These are phyloP conservation scores for Pangasius krempfi DNA, from an alignment of 2,797 vertebrate genomes.

Conservation along the genomic window DNA sequence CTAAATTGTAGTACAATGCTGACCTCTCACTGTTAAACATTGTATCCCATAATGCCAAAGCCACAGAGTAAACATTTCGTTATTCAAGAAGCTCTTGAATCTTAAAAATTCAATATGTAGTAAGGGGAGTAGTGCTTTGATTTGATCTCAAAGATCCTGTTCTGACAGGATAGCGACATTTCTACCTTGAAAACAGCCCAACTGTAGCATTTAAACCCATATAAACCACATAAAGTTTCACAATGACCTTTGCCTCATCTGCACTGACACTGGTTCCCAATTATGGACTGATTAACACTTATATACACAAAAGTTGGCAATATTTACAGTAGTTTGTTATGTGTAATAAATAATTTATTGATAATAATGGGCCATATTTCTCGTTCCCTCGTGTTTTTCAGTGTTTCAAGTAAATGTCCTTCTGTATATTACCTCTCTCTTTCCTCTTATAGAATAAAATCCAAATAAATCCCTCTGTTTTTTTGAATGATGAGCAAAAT, in stretches of 20 bases:
- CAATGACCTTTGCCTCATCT: background rate
- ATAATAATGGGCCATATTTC: background rate
- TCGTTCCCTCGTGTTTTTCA: background rate
- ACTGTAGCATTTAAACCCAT: background rate
- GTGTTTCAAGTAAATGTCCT: background rate
- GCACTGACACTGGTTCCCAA: background rate
- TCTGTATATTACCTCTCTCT: background rate
- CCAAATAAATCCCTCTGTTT: background rate
- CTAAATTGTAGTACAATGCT: background rate
- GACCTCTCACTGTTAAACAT: conserved; percentile 2
- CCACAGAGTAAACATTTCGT: background rate
- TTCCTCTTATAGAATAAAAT: background rate
- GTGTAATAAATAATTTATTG: background rate
- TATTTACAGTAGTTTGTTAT: background rate
- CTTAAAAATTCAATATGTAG: background rate
- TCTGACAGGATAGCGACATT: background rate
- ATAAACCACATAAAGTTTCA: background rate
- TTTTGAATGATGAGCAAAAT: background rate
- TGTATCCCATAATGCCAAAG: background rate
- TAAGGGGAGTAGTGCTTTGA: background rate
- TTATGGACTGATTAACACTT: background rate
- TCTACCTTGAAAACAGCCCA: background rate
- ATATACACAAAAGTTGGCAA: background rate
- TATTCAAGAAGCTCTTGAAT: background rate
- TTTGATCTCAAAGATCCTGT: background rate